These are phyloP conservation scores for Rhopalosiphum nymphaeae DNA, from an alignment of 2,888 invertebrate genomes.

Conservation along the genomic window DNA sequence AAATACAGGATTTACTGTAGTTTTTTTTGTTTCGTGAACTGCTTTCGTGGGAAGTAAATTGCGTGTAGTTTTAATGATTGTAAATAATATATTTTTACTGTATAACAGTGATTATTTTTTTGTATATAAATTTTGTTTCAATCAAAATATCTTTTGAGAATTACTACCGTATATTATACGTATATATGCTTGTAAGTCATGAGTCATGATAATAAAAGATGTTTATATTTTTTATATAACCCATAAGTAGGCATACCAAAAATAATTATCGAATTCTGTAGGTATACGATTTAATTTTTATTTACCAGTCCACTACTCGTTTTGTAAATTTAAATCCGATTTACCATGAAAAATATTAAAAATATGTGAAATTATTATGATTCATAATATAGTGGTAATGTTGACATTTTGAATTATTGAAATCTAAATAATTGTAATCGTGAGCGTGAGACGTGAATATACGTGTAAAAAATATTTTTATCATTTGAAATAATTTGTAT, in stretches of 20 bases:
- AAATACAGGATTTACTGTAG: neutral
- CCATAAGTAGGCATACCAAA: neutral
- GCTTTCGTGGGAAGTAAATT: neutral
- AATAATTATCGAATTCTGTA: neutral
- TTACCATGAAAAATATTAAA: neutral
- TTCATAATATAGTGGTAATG: neutral
- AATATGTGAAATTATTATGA: neutral
- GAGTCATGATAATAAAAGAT: neutral
- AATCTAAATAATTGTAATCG: neutral
- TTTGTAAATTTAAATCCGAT: neutral
- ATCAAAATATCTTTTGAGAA: neutral
- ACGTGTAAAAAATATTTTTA: neutral
- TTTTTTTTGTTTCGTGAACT: neutral
- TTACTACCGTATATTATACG: neutral
- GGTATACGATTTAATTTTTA: neutral
- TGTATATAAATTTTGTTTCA: neutral
- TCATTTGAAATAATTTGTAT: neutral
- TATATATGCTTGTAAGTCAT: neutral
- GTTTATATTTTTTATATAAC: neutral
- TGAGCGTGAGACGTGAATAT: neutral
- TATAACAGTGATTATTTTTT: neutral
- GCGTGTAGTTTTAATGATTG: neutral
- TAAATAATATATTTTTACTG: neutral
- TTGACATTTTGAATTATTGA: neutral
- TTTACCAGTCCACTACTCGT: neutral